These are phyloP conservation scores for Orthosia gracilis DNA, from an alignment of 2,888 invertebrate species.

Conservation along the genomic window DNA sequence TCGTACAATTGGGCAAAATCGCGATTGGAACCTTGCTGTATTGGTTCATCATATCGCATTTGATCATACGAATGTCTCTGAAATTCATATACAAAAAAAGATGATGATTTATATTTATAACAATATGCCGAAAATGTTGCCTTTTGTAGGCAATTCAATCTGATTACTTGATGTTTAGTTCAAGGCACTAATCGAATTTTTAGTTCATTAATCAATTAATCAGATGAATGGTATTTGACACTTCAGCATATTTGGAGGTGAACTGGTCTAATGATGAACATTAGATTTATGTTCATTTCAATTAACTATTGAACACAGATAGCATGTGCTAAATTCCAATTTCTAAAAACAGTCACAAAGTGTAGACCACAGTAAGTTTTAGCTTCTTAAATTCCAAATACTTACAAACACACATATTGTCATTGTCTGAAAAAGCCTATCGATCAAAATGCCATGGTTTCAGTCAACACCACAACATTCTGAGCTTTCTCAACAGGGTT, in stretches of 20 bases:
- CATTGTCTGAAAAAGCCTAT: conserved; percentile 24
- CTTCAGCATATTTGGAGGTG: conserved; percentile 46
- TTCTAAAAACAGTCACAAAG: conserved; percentile 36
- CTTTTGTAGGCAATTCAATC: conserved; percentile 28
- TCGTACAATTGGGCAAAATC: conserved; percentile 73
- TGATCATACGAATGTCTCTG: conserved; percentile 78
- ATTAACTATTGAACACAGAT: conserved; percentile 27
- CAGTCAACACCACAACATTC: conserved; percentile 8
- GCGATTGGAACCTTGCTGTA: conserved; percentile 59
- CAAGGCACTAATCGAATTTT: conserved; percentile 29
- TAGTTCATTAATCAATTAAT: conserved; percentile 41
- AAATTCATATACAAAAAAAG: conserved; percentile 76
- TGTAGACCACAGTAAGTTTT: conserved; percentile 15
- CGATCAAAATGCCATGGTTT: conserved; percentile 6
- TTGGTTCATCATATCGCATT: conserved; percentile 55
- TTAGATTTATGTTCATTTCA: conserved; percentile 38
- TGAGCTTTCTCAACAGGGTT: conserved; percentile 27
- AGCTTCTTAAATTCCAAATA: conserved; percentile 40
- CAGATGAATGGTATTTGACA: conserved; percentile 46
- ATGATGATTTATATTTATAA: conserved; percentile 48
- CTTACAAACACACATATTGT: conserved; percentile 11
- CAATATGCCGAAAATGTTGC: conserved; percentile 48
- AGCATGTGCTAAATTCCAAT: conserved; percentile 43
- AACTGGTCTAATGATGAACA: conserved; percentile 48
- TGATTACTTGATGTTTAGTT: conserved; percentile 36